Evolutionary conservation across 2,113 vertebrate genomes (phyloP).

Genomic region (Antennarius striatus): DNA sequence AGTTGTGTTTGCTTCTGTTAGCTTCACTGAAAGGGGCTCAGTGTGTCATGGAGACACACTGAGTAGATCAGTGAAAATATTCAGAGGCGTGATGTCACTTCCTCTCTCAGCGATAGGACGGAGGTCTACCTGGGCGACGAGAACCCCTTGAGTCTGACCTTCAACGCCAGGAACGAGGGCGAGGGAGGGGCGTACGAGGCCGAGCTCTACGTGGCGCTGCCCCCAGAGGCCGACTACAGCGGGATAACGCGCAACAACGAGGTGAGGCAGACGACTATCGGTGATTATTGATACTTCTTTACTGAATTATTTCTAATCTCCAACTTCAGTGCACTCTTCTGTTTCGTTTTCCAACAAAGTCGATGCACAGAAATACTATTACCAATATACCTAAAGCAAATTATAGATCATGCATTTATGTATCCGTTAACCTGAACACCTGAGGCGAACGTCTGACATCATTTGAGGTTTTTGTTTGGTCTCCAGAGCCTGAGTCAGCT

Average conservation of each 20-base stretch:
- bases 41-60: too few species aligned
- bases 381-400: too few species aligned
- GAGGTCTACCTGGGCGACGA: conserved; percentile 83
- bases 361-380: too few species aligned
- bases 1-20: too few species aligned
- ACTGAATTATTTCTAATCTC: background rate
- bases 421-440: too few species aligned
- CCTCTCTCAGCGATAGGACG: conserved; percentile 74
- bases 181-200: conserved; percentile 89
- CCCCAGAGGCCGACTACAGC: conserved; percentile 82
- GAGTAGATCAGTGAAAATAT: too few species aligned
- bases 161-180: conserved; percentile 83
- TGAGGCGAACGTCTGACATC: too few species aligned
- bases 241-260: conserved; percentile 82
- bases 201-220: conserved; percentile 82
- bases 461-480: conserved; percentile 15
- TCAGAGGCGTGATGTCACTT: background rate
- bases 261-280: conserved; percentile 63
- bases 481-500: conserved; percentile 81
- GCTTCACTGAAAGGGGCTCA: too few species aligned
- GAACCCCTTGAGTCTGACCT: conserved; percentile 81
- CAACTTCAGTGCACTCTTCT: background rate
- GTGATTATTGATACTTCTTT: background rate
- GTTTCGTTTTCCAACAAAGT: too few species aligned
- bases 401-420: too few species aligned